phyloP scores from a whole-genome alignment of 1,140 invertebrate species.

The Yoshiicerus persimilis region DNA sequence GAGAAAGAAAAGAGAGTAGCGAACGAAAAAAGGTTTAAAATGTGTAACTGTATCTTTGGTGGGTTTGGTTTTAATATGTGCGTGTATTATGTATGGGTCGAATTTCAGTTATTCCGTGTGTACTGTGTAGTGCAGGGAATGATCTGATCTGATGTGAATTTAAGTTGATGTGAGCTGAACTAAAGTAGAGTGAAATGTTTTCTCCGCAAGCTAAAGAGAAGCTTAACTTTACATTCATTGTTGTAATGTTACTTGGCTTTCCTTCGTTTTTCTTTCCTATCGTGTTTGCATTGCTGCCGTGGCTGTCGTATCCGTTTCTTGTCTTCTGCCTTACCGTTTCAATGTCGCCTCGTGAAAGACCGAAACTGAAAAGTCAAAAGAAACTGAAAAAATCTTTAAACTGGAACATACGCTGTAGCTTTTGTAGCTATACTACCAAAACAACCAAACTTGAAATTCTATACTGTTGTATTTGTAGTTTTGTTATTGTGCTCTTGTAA shows the following conservation, averaged over 20 bases:
- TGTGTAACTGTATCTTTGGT: not conserved
- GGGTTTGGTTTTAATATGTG: not conserved
- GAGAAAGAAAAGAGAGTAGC: not conserved
- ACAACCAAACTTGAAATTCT: not conserved
- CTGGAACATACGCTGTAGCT: not conserved
- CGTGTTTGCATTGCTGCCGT: not conserved
- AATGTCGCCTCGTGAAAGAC: not conserved
- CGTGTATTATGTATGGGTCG: not conserved
- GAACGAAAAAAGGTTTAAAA: not conserved
- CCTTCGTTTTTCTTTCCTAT: not conserved
- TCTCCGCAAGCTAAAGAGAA: not conserved
- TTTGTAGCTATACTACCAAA: not conserved
- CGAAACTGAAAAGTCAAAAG: not conserved
- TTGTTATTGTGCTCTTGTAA: not conserved
- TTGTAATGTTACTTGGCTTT: not conserved
- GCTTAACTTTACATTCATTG: not conserved
- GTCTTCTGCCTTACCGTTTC: not conserved
- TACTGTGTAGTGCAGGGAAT: not conserved
- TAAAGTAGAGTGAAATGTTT: not conserved
- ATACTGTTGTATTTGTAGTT: not conserved
- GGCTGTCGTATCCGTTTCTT: not conserved
- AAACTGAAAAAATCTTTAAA: slow-evolving; percentile 7
- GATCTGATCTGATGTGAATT: not conserved
- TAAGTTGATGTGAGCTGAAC: not conserved
- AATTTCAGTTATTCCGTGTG: not conserved